phyloP scores from a whole-genome alignment of 2,113 vertebrate genomes.

The Tautogolabrus adspersus region DNA sequence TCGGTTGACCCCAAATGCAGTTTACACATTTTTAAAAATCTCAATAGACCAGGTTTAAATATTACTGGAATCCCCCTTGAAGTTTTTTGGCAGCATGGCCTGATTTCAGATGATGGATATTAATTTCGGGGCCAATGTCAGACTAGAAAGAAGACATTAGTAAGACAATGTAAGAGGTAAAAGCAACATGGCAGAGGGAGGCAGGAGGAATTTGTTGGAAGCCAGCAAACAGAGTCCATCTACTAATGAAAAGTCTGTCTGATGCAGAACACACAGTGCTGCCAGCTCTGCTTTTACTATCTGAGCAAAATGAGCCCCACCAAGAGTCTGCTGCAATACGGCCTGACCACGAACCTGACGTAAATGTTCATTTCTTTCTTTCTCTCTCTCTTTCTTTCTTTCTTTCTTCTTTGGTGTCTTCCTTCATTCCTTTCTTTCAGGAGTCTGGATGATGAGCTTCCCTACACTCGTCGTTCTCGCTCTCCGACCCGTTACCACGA shows the following conservation, averaged over 20 bases:
- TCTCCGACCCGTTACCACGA: constrained; percentile 95
- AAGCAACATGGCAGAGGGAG: constrained; percentile 12
- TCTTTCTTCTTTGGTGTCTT: neutral
- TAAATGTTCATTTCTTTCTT: constrained; percentile 3
- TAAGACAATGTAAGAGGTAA: constrained; percentile 17
- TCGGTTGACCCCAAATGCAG: neutral
- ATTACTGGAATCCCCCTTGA: neutral
- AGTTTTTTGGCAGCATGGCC: neutral
- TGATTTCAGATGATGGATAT: constrained; percentile 4
- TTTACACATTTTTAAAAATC: neutral
- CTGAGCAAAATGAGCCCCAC: constrained; percentile 40
- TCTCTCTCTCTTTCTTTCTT: constrained; percentile 3
- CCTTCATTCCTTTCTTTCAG: constrained; percentile 71
- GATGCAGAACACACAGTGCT: constrained; percentile 62
- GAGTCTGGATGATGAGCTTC: constrained; percentile 98
- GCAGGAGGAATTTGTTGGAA: constrained; percentile 49
- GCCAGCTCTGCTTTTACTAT: constrained; percentile 73
- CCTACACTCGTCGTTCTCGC: constrained; percentile 92
- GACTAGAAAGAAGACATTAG: neutral
- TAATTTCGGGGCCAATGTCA: neutral
- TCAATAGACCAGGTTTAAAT: neutral
- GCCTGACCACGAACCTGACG: constrained; percentile 43
- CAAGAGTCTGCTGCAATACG: constrained; percentile 45
- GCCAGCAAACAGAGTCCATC: constrained; percentile 63
- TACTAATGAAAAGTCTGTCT: constrained; percentile 70